Base-by-base conservation (phyloP, 1,140 invertebrate genomes). In the Drosophila nannoptera region DNA sequence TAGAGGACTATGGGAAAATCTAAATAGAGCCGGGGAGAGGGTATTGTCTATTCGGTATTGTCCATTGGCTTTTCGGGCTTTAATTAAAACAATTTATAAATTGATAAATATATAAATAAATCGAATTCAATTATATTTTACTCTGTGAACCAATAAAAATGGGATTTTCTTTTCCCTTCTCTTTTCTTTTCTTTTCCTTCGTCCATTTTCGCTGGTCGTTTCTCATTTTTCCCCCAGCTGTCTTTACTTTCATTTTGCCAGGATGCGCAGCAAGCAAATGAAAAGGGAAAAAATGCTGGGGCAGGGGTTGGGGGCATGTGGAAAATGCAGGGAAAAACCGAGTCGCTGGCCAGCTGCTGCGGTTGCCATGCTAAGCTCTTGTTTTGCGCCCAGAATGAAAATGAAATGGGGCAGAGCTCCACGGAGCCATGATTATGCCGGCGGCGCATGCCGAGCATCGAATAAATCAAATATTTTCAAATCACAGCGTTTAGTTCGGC, bases 111-210 rank as follows among this genome's bases (percentile, higher is more conserved):
- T 22, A 61, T 61, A 53, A 53, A 69, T 69, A 65, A 64, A 69
- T 65, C 65, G 67, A 65, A 69, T 69, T 69, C 61, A 69, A 69
- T 65, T 69, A 69, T 69, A 69, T 69, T 69, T 69, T 55, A 69
- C 64, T 45, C 53, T 58, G 22, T 3, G 22, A 22, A 22, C 22
- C 22, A 22, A 1, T 22, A 22, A 1, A 22, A 22, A 22, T 22
- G 22, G 22, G n/a, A n/a, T n/a, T 3, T 22, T 22, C 3, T 22
- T 22, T 22, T 22, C 22, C 3, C 22, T 22, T 22, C 22, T 22
- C n/a, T n/a, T n/a, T n/a, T 22, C 22, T 22, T 22, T 22, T 22
- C 22, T 22, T 22, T 22, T 22, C 22, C 3, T 3, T 22, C 22
- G 22, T 22, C 22, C 22, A 2, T 22, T 22, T 22, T 22, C 3